These are phyloP conservation scores for Oriolus oriolus DNA, from an alignment of 2,113 vertebrate genomes.

Conservation along the genomic window DNA sequence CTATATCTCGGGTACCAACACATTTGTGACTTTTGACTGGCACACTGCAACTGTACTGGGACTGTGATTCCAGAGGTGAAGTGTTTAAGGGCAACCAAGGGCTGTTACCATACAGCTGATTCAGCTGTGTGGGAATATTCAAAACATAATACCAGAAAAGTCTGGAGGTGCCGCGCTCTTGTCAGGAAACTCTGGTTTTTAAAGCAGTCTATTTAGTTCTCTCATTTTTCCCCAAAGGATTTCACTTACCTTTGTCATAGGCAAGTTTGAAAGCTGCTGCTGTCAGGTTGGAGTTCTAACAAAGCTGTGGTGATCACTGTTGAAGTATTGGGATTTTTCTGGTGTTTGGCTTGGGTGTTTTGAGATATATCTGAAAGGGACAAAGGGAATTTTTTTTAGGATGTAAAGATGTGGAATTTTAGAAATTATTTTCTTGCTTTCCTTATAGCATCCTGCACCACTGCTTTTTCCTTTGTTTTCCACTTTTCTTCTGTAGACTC, in stretches of 20 bases:
- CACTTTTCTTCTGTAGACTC: not conserved
- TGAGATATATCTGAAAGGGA: not conserved
- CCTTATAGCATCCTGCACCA: not conserved
- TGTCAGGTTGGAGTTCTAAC: not conserved
- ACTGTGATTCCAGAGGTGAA: not conserved
- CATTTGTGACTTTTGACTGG: not conserved
- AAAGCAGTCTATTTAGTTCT: not conserved
- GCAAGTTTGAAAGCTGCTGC: not conserved
- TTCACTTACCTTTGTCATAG: not conserved
- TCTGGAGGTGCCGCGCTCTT: not conserved
- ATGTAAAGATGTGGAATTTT: not conserved
- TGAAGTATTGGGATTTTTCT: not conserved
- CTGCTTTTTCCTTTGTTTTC: not conserved
- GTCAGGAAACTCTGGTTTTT: not conserved
- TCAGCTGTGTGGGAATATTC: not conserved
- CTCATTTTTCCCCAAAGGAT: not conserved
- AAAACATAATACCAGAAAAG: not conserved
- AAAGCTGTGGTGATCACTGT: not conserved
- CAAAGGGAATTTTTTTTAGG: not conserved
- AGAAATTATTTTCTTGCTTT: not conserved
- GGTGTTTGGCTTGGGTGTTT: not conserved
- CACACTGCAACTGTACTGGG: not conserved
- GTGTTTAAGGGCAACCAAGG: not conserved
- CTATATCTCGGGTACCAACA: not conserved
- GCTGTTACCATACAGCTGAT: not conserved